Percentiles rank a stretch among this genome's conserved stretches.
These are phyloP conservation scores for Pocillopora grandis DNA, from an alignment of 92 coral and sea anemone genomes.

Conservation along the genomic window DNA sequence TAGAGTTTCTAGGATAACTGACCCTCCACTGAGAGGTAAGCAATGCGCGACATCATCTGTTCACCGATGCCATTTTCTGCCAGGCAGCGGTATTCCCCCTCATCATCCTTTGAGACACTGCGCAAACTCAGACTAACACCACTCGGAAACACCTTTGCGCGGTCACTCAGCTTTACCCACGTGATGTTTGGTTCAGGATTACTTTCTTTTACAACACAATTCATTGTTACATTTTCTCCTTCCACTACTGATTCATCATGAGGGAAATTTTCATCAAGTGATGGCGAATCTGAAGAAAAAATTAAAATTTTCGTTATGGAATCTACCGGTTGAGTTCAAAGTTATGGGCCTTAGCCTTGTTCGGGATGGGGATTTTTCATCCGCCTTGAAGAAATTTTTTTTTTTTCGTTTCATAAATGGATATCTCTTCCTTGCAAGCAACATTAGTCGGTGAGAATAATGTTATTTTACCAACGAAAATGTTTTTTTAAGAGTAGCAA, in stretches of 20 bases:
- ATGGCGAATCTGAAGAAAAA: not conserved
- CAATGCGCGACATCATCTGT: not conserved
- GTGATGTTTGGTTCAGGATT: not conserved
- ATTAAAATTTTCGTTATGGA: too few relatives aligned
- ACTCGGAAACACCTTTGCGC: not conserved
- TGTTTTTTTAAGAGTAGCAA: too few relatives aligned
- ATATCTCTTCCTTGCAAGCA: too few relatives aligned
- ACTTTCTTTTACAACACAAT: not conserved
- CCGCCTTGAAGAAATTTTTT: too few relatives aligned
- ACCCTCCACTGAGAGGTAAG: not conserved
- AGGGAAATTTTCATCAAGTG: not conserved
- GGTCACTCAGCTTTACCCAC: not conserved
- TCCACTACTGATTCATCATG: not conserved
- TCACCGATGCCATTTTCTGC: conserved; percentile 11
- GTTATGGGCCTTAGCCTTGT: too few relatives aligned
- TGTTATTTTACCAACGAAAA: too few relatives aligned
- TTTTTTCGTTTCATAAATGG: too few relatives aligned
- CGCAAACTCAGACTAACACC: not conserved
- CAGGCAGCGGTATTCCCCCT: conserved; percentile 16
- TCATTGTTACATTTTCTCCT: not conserved
- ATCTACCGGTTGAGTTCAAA: too few relatives aligned
- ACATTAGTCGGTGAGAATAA: too few relatives aligned
- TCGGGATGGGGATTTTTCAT: too few relatives aligned
- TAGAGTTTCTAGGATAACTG: not conserved
- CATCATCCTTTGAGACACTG: not conserved